A percentile compares a stretch with the other conserved stretches of the same genome.
Evolutionary conservation across 2,888 invertebrate genomes (phyloP).

Genomic region (Andrena trimmerana): DNA sequence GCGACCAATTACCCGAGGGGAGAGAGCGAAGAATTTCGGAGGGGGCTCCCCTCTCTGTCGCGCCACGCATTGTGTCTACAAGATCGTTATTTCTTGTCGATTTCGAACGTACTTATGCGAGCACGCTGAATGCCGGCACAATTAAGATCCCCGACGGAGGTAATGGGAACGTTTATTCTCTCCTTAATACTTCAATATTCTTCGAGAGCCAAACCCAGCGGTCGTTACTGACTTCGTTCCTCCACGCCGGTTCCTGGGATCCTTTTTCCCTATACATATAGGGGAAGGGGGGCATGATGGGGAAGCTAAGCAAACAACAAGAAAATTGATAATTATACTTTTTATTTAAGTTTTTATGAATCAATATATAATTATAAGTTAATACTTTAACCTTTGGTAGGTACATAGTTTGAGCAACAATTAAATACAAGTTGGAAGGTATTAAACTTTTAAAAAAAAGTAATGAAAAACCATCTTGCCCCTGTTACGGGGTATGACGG

Average conservation of each 20-base stretch:
- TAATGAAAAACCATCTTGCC: too few species aligned
- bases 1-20: slow-evolving; percentile 69
- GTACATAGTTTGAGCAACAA: too few species aligned
- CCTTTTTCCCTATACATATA: background rate
- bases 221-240: slow-evolving; percentile 39
- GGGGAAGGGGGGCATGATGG: too few species aligned
- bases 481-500: too few species aligned
- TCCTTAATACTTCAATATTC: slow-evolving; percentile 49
- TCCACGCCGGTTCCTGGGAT: background rate
- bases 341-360: too few species aligned
- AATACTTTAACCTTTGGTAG: too few species aligned
- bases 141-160: slow-evolving; percentile 60
- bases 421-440: too few species aligned
- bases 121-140: slow-evolving; percentile 57
- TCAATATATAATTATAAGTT: too few species aligned
- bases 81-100: slow-evolving; percentile 69
- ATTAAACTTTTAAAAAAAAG: too few species aligned
- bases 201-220: slow-evolving; percentile 30
- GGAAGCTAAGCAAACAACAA: too few species aligned
- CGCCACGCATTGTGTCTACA: slow-evolving; percentile 55
- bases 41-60: slow-evolving; percentile 28
- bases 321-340: too few species aligned
- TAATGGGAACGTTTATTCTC: slow-evolving; percentile 67
- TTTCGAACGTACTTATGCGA: slow-evolving; percentile 41
- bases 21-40: slow-evolving; percentile 53